Base-by-base conservation (phyloP, 2,888 invertebrate genomes). In the Cheilosia scutellata region DNA sequence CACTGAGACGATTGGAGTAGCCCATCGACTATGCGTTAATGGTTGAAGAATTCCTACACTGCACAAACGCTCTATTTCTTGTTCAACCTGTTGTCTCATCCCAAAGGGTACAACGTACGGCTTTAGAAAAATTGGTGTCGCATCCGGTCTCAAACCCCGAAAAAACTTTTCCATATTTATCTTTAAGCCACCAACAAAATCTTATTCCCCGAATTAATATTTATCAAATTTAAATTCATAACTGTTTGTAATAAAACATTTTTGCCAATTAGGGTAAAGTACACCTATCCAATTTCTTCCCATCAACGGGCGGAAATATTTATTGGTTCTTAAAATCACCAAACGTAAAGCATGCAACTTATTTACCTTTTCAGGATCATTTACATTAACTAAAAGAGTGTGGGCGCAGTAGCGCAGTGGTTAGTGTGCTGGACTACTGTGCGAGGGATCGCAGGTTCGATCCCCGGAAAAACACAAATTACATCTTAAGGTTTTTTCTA, bases 271-370 rank as follows among this genome's bases (percentile, higher is more conserved):
- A 16, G 33, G 33, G 7, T 57, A 57, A 9, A 33, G 33, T 33
- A 33, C 33, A 57, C 31, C 33, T 55, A 33, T 4, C 55, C 55
- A 33, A 33, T 55, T 55, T 6, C 31, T 55, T 4, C 55, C 55
- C 55, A 55, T 16, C n/a, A 55, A 55, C 3, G 55, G 55, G 2
- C 55, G 55, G 33, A 55, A 55, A 55, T 55, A 57, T 37, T 16
- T 57, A 37, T 33, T 57, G n/a, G 33, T 57, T 25, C 13, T 51
- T 11, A 51, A 27, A 29, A 29, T 16, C 51, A 51, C 51, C 27
- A 51, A 51, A 4, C 51, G 20, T 20, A 20, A 20, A 20, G 51
- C 20, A 57, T 37, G 9, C 57, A 37, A 57, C 16, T 5, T 57
- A 57, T 57, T 57, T 37, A 57, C 57, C 37, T 33, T 57, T 20